A percentile compares a stretch with the other conserved stretches of the same genome.
phyloP scores from a whole-genome alignment of 2,797 vertebrate genomes.

The Esox masquinongy region DNA sequence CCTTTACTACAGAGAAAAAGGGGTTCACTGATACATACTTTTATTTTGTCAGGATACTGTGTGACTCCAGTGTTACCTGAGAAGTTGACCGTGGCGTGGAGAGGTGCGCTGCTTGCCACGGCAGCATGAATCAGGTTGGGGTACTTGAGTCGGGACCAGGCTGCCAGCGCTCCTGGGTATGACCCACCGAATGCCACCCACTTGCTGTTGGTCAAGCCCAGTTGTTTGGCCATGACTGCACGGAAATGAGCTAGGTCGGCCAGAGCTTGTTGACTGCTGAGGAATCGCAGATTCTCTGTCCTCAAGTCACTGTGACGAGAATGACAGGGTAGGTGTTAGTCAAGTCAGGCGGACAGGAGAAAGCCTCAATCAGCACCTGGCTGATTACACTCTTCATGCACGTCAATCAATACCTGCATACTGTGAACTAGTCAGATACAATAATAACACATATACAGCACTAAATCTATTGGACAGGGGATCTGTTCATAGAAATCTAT shows the following conservation, averaged over 20 bases:
- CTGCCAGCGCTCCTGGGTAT: slow-evolving; percentile 72
- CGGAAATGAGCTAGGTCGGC: slow-evolving; percentile 74
- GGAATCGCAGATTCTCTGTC: slow-evolving; percentile 59
- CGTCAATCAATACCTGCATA: background rate
- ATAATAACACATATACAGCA: background rate
- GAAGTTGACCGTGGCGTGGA: slow-evolving; percentile 71
- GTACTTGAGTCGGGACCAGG: slow-evolving; percentile 77
- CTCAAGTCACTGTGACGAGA: slow-evolving; percentile 62
- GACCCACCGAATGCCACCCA: slow-evolving; percentile 73
- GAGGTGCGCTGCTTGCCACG: slow-evolving; percentile 67
- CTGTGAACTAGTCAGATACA: background rate
- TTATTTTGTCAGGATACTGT: no score
- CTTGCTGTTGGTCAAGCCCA: slow-evolving; percentile 54
- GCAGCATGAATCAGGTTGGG: slow-evolving; percentile 70
- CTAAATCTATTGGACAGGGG: no score
- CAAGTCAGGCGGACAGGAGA: background rate
- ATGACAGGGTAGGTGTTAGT: background rate
- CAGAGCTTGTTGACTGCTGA: slow-evolving; percentile 72
- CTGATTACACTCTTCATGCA: background rate
- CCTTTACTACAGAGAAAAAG: slow-evolving; percentile 8
- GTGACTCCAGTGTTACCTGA: slow-evolving; percentile 55
- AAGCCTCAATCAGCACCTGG: background rate
- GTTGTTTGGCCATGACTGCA: slow-evolving; percentile 32
- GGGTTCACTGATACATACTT: background rate
- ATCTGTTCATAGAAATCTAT: no score